Evolutionary conservation across 1,140 invertebrate genomes (phyloP), one percentile per base, ranked within the genome.

Genomic region (Drosophila arizonae): DNA sequence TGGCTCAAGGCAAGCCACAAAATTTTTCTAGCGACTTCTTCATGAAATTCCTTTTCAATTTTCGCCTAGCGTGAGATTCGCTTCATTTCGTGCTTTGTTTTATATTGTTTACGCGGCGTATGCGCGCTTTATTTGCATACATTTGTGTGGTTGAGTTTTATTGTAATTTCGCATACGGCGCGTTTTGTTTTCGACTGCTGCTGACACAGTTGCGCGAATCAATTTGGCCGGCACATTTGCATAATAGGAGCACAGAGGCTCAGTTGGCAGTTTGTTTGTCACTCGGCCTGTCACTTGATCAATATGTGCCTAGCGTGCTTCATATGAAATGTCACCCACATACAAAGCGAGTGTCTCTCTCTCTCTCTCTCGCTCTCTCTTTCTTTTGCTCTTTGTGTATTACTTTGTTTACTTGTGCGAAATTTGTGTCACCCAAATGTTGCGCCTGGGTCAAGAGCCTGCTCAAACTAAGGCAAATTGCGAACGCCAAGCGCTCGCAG

Each of bases 271-370:
- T 81, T 87, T 86, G 81, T 87, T 86, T 87, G 82, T 86, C 81
- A 86, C 82, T 88, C 82, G 73, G 84, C 79, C 79, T 79, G 82
- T 82, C 82, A 88, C 79, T 87, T 88, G 82, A 88, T 87, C 82
- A 87, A 88, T 88, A 87, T 88, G 84, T 82, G 82, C 76, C 87
- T 87, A 75, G 79, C 84, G 84, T 88, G 82, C 84, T 79, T 39
- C 36, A 39, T 79, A 88, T 87, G 87, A 82, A 87, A 72, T 77
- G 68, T 67, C 64, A 72, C 79, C 71, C 48, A 65, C 69, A 33
- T 60, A 33, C 50, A 15, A n/a, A 26, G 11, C 36, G 11, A 39
- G 3, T 39, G 11, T 39, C 0, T 58, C 10, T 30, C 5, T 11
- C 10, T 39, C 36, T 13, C 46, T 0, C 43, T 10, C 45, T n/a